phyloP scores from a whole-genome alignment of 2,888 invertebrate genomes.

The Cosmia trapezina region DNA sequence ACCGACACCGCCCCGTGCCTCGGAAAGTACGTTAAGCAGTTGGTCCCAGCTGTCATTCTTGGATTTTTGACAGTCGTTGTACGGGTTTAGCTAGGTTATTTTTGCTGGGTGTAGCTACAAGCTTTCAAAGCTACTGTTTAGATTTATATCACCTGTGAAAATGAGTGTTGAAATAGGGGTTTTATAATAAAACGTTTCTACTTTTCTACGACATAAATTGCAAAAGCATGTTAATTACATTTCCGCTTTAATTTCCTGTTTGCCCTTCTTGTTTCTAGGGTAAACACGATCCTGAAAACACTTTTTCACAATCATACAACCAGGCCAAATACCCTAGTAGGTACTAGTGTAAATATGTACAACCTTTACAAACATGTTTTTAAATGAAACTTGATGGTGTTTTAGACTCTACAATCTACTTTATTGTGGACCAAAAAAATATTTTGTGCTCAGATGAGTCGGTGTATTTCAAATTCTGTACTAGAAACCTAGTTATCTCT shows the following conservation, averaged over 20 bases:
- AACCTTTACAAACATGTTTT: not conserved
- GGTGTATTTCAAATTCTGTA: no score
- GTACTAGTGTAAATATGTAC: no score
- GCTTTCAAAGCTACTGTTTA: not conserved
- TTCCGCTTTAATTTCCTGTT: not conserved
- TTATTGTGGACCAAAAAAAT: not conserved
- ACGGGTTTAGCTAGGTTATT: not conserved
- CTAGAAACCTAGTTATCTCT: no score
- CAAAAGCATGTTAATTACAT: not conserved
- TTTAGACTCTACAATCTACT: not conserved
- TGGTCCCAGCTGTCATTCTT: no score
- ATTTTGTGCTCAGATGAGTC: not conserved
- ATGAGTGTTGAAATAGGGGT: not conserved
- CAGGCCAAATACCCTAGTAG: not conserved
- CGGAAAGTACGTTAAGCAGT: no score
- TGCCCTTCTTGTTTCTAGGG: not conserved
- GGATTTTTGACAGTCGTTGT: no score
- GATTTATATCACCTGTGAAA: slow-evolving; percentile 24
- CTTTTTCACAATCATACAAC: not conserved
- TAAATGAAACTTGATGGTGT: not conserved
- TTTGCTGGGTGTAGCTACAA: not conserved
- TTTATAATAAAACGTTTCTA: slow-evolving; percentile 5
- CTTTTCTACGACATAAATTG: not conserved
- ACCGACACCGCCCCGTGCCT: no score
- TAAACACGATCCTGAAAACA: not conserved